Conservation (phyloP, 2,888 invertebrate species). For the Chymomyza fuscimana region DNA sequence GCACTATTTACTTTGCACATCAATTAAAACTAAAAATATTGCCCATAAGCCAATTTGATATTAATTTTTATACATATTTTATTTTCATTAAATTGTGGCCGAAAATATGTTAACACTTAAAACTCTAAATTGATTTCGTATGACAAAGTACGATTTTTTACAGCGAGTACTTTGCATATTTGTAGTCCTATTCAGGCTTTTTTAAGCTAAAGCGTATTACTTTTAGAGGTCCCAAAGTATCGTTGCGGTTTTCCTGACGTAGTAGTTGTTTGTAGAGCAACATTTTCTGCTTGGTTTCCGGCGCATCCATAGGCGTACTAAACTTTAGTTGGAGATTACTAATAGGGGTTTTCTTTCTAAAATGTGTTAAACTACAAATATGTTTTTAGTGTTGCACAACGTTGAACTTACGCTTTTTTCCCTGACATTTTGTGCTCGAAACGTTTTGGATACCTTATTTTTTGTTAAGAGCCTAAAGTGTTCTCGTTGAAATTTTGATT, state of each 20-base stretch:
- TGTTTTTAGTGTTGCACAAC: too few species aligned
- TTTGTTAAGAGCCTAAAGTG: too few species aligned
- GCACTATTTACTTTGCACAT: not conserved
- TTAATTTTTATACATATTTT: constrained; percentile 10
- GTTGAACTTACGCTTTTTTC: too few species aligned
- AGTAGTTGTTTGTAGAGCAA: constrained; percentile 47
- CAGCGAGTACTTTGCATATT: not conserved
- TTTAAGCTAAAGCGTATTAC: not conserved
- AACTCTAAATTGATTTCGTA: not conserved
- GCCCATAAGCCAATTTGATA: not conserved
- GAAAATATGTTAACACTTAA: constrained; percentile 25
- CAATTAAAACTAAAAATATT: not conserved
- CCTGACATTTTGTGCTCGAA: too few species aligned
- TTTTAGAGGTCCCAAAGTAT: constrained; percentile 23
- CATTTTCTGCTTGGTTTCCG: constrained; percentile 52
- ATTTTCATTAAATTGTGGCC: constrained; percentile 10
- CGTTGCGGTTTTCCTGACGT: constrained; percentile 33
- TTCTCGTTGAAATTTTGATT: too few species aligned
- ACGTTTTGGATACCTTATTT: too few species aligned
- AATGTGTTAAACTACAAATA: too few species aligned
- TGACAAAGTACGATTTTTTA: not conserved
- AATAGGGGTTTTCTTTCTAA: not conserved
- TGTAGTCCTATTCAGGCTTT: not conserved
- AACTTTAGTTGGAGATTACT: constrained; percentile 35
- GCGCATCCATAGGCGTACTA: constrained; percentile 46